Evolutionary conservation across 2,797 vertebrate genomes (phyloP), one percentile per base, ranked within the genome.

Genomic region (Toxotes lorentzi): DNA sequence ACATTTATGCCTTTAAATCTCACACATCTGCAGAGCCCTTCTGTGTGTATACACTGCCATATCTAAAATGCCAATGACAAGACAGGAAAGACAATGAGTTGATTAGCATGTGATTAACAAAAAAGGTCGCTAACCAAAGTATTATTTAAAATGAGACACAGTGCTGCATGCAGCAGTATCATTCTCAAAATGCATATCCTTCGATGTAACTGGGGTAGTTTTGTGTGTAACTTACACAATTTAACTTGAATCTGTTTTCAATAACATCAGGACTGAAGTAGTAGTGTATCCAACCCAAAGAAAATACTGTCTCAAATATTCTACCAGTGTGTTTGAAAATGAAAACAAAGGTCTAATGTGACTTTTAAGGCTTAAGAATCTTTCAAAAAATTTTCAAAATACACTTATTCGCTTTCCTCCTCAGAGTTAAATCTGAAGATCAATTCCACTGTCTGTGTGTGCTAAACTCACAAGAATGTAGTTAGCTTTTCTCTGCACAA

Each of bases 51-150:
- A 70, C 43, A 79, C 63, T 67, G 34, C 27, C 69, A 30, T 60
- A 69, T 82, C 45, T 50, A 61, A 90, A 91, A 89, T 67, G 76
- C 40, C 82, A 85, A 21, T 77, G 76, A 82, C 79, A 77, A 81
- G 70, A 83, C 8, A 8, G 63, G 80, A 73, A 89, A 85, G 73
- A 83, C 71, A 83, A 86, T 86, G 73, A 85, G 73, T 35, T 78
- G 67, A 90, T 90, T 83, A 86, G 63, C 79, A 88, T 85, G 54
- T 54, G 41, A 86, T 84, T 78, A 51, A 51, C 7, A 53, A 53
- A 27, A 17, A 56, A 32, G 1, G 23, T 67, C 17, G 27, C 50
- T 40, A 53, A 60, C 34, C 17, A 56, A 70, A 43, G 70, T 68
- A 58, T 47, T 67, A 65, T 83, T 82, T 78, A 74, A 84, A 81